Evolutionary conservation across 2,797 vertebrate species (phyloP).

Genomic region (Trachops cirrhosus): DNA sequence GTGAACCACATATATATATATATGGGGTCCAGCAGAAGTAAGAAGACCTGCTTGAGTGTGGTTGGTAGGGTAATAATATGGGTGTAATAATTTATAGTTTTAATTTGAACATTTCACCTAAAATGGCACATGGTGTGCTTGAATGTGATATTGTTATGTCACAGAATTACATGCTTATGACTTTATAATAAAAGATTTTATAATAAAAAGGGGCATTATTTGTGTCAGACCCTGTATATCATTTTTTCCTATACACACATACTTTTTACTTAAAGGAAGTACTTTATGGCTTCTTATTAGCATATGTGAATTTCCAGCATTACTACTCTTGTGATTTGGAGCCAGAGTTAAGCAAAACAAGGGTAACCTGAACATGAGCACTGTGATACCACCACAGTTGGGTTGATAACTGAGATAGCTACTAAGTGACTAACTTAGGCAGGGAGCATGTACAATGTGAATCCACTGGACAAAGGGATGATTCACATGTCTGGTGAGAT

Average conservation of each 20-base stretch:
- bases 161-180: too few species aligned
- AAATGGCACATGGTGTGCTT: too few species aligned
- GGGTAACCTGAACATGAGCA: neutral
- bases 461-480: neutral
- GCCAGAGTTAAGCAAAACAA: neutral
- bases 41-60: too few species aligned
- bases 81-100: too few species aligned
- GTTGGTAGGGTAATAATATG: too few species aligned
- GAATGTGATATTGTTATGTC: too few species aligned
- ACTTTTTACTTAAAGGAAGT: neutral
- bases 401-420: too few species aligned
- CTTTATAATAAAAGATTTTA: too few species aligned
- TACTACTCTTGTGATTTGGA: neutral
- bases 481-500: neutral
- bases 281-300: neutral
- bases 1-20: neutral
- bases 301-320: neutral
- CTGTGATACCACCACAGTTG: neutral
- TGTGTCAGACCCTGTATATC: too few species aligned
- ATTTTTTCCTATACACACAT: neutral
- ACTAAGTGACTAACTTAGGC: neutral
- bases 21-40: too few species aligned
- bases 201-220: too few species aligned
- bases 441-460: neutral
- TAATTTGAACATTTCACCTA: too few species aligned